Evolutionary conservation across 2,797 vertebrate species (phyloP).

Genomic region (Sternotherus odoratus): DNA sequence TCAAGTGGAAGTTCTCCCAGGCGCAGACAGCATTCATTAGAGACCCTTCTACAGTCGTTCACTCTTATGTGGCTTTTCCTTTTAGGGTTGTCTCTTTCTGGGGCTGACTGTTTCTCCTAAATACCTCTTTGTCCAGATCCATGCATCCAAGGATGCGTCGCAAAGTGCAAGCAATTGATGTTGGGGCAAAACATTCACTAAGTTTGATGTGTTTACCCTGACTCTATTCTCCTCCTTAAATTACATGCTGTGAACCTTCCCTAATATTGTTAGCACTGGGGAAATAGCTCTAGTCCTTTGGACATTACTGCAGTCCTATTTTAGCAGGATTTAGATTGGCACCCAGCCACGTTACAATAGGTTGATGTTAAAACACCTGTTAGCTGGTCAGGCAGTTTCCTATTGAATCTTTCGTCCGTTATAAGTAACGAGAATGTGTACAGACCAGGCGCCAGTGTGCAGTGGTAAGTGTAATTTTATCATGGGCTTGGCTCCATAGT

Average conservation of each 20-base stretch:
- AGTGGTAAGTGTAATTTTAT: accelerated
- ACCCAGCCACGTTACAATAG: accelerated
- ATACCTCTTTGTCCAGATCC: not conserved
- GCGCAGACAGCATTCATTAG: not conserved
- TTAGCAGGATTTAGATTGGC: accelerated
- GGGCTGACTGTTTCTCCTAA: not conserved
- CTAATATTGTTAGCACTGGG: not conserved
- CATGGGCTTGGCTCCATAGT: not conserved
- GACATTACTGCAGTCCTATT: not conserved
- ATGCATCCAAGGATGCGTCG: accelerated
- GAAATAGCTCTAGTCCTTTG: not conserved
- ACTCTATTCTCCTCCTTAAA: not conserved
- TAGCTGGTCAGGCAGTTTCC: accelerated
- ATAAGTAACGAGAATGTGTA: not conserved
- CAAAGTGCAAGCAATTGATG: not conserved
- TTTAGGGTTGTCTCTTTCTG: not conserved
- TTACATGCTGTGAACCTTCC: accelerated
- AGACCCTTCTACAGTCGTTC: not conserved
- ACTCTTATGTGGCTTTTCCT: not conserved
- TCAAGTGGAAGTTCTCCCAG: not conserved
- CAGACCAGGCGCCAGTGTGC: not conserved
- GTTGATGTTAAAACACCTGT: not conserved
- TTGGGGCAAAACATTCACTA: not conserved
- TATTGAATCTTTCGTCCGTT: not conserved
- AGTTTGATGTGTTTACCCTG: accelerated